A percentile compares a stretch with the other conserved stretches of the same genome.
These are phyloP conservation scores for Leucoptera coffeella DNA, from an alignment of 2,888 invertebrate genomes.

Conservation along the genomic window DNA sequence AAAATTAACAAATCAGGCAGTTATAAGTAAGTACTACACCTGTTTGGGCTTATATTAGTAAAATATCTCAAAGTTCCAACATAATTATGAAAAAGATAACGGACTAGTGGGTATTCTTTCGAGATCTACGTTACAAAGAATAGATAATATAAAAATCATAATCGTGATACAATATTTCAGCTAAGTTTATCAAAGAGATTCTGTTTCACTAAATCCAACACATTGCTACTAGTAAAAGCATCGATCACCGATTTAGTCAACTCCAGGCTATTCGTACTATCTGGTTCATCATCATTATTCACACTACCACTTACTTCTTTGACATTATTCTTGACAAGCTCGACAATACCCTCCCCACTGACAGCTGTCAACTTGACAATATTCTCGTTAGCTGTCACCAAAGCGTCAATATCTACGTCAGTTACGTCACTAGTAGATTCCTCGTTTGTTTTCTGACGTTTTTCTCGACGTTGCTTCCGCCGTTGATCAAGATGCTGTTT, in stretches of 20 bases:
- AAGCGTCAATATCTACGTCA: constrained; percentile 14
- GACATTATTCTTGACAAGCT: constrained; percentile 25
- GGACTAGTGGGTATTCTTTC: too few species aligned
- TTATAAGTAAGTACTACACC: too few species aligned
- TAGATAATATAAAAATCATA: too few species aligned
- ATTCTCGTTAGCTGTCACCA: constrained; percentile 20
- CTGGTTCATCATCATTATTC: constrained; percentile 28
- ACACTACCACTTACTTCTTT: too few species aligned
- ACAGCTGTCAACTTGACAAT: constrained; percentile 19
- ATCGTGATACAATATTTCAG: constrained; percentile 1
- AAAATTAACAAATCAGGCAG: too few species aligned
- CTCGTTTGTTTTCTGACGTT: constrained; percentile 29
- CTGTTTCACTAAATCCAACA: constrained; percentile 48
- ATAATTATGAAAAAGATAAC: too few species aligned
- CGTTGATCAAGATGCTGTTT: constrained; percentile 25
- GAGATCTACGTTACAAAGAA: too few species aligned
- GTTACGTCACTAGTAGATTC: constrained; percentile 11
- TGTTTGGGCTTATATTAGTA: too few species aligned
- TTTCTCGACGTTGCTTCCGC: constrained; percentile 24
- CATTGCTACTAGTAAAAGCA: constrained; percentile 58
- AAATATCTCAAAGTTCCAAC: too few species aligned
- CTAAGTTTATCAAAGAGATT: constrained; percentile 30
- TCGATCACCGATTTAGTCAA: constrained; percentile 53
- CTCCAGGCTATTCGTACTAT: constrained; percentile 22
- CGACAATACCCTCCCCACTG: constrained; percentile 18